Percentiles rank a stretch among this genome's conserved stretches.
These are phyloP conservation scores for Drosophila funebris DNA, from an alignment of 1,140 invertebrate species.

Conservation along the genomic window DNA sequence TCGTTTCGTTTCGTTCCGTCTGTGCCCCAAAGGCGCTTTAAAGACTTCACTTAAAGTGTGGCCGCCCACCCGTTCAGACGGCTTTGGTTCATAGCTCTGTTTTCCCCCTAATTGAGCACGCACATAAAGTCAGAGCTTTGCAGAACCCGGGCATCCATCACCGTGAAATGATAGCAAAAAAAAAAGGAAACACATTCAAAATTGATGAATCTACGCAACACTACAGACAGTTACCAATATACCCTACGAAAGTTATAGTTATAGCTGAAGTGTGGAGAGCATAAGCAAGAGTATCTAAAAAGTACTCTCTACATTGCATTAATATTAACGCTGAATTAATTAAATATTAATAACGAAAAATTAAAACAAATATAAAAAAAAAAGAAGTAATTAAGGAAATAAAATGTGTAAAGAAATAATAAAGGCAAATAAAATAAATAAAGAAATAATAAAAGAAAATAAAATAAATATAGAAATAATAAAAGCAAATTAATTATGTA, in stretches of 20 bases:
- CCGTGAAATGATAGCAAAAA: slow-evolving; percentile 25
- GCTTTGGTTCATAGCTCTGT: slow-evolving; percentile 22
- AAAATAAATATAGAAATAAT: too few relatives aligned
- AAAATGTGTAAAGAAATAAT: too few relatives aligned
- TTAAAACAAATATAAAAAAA: too few relatives aligned
- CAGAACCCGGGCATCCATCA: slow-evolving; percentile 53
- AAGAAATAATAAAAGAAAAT: too few relatives aligned
- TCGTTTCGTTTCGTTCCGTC: background rate
- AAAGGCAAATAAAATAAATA: too few relatives aligned
- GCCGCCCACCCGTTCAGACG: background rate
- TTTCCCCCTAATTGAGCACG: slow-evolving; percentile 69
- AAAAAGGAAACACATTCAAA: background rate
- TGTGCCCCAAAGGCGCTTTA: slow-evolving; percentile 7
- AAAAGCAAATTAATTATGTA: too few relatives aligned
- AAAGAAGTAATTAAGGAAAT: too few relatives aligned
- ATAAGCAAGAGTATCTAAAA: too few relatives aligned
- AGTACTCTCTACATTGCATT: too few relatives aligned
- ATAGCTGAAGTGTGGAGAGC: too few relatives aligned
- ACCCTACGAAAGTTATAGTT: background rate
- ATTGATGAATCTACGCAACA: background rate
- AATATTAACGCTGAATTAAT: too few relatives aligned
- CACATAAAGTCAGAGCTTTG: slow-evolving; percentile 46
- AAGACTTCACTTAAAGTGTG: slow-evolving; percentile 42
- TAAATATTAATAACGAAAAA: too few relatives aligned
- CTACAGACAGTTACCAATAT: slow-evolving; percentile 11